phyloP scores from a whole-genome alignment of 2,797 vertebrate genomes.

The Urophycis tenuis region DNA sequence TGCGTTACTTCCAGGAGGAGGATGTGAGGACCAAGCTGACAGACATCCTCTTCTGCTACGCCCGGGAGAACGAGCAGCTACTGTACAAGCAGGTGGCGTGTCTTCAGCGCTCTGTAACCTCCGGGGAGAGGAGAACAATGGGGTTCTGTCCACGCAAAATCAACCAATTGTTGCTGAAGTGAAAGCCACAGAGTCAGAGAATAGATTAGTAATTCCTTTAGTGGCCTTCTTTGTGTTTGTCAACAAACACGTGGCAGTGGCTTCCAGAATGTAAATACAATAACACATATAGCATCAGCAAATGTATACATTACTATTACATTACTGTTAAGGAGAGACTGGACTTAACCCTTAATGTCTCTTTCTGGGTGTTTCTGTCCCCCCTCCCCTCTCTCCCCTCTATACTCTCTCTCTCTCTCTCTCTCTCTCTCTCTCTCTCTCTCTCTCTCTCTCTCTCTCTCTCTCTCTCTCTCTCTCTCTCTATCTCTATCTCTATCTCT shows the following conservation, averaged over 20 bases:
- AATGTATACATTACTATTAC: conserved; percentile 56
- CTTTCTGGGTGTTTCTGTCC: background rate
- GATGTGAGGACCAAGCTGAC: conserved; percentile 95
- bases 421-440: background rate
- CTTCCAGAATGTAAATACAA: conserved; percentile 57
- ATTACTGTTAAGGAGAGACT: conserved; percentile 55
- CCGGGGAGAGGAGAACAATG: background rate
- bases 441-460: conserved; percentile 13
- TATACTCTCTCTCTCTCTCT: background rate
- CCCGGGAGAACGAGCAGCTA: conserved; percentile 96
- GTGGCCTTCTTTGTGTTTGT: background rate
- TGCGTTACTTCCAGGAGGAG: conserved; percentile 94
- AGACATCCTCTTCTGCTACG: conserved; percentile 98
- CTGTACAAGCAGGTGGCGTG: conserved; percentile 91
- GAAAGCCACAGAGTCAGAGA: background rate
- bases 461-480: background rate
- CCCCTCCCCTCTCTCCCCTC: conserved; percentile 8
- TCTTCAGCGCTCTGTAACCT: background rate
- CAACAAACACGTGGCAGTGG: conserved; percentile 26
- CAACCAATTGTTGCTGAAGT: background rate
- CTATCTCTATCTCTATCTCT: background rate
- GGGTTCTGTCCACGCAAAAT: background rate
- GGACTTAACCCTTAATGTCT: conserved; percentile 46
- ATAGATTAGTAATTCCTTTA: background rate
- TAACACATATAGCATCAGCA: background rate